Conservation (phyloP, 2,888 invertebrate species). For the Eurytoma adleriae region DNA sequence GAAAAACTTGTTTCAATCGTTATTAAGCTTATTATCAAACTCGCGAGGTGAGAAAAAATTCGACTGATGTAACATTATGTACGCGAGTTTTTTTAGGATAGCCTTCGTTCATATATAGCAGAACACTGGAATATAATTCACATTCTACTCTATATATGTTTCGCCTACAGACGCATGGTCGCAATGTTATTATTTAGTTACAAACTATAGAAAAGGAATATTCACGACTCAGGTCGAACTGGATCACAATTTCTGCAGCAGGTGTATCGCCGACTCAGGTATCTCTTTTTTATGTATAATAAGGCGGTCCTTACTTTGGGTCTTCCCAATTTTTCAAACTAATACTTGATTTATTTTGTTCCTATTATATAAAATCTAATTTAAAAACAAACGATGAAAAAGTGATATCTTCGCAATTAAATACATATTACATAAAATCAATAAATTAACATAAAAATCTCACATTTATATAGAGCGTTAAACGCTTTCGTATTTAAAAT, state of each 20-base stretch:
- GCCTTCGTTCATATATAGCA: constrained; percentile 8
- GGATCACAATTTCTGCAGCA: constrained; percentile 52
- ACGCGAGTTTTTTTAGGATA: constrained; percentile 35
- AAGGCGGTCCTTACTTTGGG: constrained; percentile 12
- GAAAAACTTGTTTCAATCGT: constrained; percentile 22
- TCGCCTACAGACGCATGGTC: constrained; percentile 40
- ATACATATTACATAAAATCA: too few relatives aligned
- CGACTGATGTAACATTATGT: constrained; percentile 20
- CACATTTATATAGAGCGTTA: neutral
- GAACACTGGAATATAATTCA: constrained; percentile 44
- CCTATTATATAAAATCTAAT: too few relatives aligned
- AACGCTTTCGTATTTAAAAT: neutral
- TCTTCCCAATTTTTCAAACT: neutral
- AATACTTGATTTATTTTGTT: too few relatives aligned
- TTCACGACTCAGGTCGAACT: constrained; percentile 46
- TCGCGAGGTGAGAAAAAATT: constrained; percentile 20
- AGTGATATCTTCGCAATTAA: too few relatives aligned
- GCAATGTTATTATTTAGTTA: constrained; percentile 45
- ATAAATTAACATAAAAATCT: too few relatives aligned
- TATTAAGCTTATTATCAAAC: constrained; percentile 43
- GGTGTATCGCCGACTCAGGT: constrained; percentile 25
- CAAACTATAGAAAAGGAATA: constrained; percentile 57
- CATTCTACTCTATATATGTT: constrained; percentile 34
- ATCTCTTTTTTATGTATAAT: constrained; percentile 13
- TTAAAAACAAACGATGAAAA: too few relatives aligned